Evolutionary conservation across 2,113 vertebrate species (phyloP).

Genomic region (Xyliphius kryptos): DNA sequence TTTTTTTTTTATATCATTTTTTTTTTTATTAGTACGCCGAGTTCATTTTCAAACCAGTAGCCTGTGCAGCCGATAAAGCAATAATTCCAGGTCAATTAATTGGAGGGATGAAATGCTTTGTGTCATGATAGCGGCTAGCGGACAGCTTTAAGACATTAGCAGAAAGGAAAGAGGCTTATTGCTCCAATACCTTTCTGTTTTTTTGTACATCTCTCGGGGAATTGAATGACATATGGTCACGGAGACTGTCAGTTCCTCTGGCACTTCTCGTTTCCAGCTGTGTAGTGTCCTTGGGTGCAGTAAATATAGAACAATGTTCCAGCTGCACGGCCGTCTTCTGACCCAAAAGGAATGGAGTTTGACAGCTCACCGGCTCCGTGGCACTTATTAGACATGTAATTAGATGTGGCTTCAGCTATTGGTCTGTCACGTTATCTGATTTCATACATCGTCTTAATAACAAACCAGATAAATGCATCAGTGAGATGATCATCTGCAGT

Average conservation of each 20-base stretch:
- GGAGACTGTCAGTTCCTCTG: conserved; percentile 22
- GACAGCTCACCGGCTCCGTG: conserved; percentile 6
- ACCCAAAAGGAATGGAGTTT: conserved; percentile 5
- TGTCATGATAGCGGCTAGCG: conserved; percentile 22
- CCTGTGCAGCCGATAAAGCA: conserved; percentile 33
- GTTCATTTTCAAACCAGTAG: conserved; percentile 15
- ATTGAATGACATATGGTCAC: conserved; percentile 36
- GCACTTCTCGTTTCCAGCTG: conserved; percentile 17
- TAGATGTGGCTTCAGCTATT: too few species aligned
- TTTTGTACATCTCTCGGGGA: conserved; percentile 5
- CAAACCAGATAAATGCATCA: too few species aligned
- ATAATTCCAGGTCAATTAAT: conserved; percentile 41
- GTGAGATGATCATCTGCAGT: too few species aligned
- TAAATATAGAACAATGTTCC: conserved; percentile 17
- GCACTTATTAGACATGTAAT: too few species aligned
- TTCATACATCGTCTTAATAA: too few species aligned
- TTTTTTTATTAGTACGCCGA: conserved; percentile 24
- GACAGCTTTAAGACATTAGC: conserved; percentile 33
- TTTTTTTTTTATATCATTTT: conserved; percentile 8
- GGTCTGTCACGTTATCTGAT: too few species aligned
- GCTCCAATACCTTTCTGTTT: conserved; percentile 1
- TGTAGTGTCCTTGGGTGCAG: conserved; percentile 15
- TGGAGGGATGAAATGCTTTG: conserved; percentile 28
- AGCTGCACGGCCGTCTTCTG: conserved; percentile 15
- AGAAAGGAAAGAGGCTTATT: conserved; percentile 45